Base-by-base conservation (phyloP, 2,888 invertebrate species). In the Sycophila texana region DNA sequence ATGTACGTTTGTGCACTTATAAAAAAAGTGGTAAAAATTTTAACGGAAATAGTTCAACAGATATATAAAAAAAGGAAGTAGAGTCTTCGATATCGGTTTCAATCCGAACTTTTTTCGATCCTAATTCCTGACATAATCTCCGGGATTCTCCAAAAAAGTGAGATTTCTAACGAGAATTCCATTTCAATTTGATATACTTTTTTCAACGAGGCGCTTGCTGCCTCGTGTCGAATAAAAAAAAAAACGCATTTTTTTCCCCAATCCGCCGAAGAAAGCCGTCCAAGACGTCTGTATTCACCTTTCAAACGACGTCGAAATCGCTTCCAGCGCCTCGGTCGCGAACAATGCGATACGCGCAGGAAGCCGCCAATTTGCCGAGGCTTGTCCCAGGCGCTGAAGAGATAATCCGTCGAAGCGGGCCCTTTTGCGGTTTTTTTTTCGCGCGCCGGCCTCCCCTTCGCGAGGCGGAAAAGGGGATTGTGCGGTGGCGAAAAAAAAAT, bases 371-470 rank as follows among this genome's bases (percentile, higher is more conserved):
- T 63, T 63, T 63, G 18, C n/a, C 63, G 58, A 63, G 63, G 63
- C 39, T 3, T 39, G 30, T 39, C 39, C 20, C n/a, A 47, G 18
- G 12, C n/a, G 39, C n/a, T 12, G 39, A 63, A 39, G 63, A 63
- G 63, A 63, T 63, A 63, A 63, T 63, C 63, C 47, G 39, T 63
- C 63, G 39, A 63, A 63, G 39, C 63, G n/a, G 63, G 63, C n/a
- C 39, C 61, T 63, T 39, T 63, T 63, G 39, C 63, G 39, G 18
- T 30, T 63, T 39, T 63, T 63, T 47, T 30, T 26, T 26, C 39
- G 30, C 39, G 16, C 39, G 30, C 39, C 39, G 39, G n/a, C 39
- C n/a, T 18, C 63, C 63, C 47, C 39, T 47, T 16, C 1, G n/a
- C 5, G 63, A 63, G 63, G 63, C 30, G 63, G 18, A 39, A 39